These are phyloP conservation scores for Volucella inflata DNA, from an alignment of 2,888 invertebrate species.

Conservation along the genomic window DNA sequence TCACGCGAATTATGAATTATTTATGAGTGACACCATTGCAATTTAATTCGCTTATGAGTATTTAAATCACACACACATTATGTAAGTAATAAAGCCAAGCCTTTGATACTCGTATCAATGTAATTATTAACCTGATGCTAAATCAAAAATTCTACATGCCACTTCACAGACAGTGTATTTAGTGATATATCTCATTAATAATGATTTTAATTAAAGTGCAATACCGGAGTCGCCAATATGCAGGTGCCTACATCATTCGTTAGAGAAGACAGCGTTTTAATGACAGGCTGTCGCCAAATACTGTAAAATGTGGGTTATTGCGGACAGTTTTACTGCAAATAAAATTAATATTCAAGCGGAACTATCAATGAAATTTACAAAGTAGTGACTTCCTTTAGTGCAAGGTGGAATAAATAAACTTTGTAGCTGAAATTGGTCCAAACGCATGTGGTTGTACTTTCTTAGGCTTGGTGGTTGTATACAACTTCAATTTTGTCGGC, in stretches of 20 bases:
- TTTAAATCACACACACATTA: conserved; percentile 54
- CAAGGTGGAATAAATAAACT: neutral
- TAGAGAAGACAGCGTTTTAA: conserved; percentile 16
- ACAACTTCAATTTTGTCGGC: too few relatives aligned
- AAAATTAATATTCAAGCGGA: neutral
- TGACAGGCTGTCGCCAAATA: conserved; percentile 2
- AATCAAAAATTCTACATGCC: conserved; percentile 30
- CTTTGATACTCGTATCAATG: conserved; percentile 3
- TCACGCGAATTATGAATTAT: conserved; percentile 52
- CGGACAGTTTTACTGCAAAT: conserved; percentile 11
- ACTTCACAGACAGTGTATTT: neutral
- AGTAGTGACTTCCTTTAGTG: neutral
- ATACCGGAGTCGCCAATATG: neutral
- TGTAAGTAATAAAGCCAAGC: conserved; percentile 37
- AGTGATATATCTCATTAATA: conserved; percentile 24
- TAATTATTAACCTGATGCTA: conserved; percentile 11
- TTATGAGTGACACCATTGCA: conserved; percentile 39
- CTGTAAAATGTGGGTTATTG: conserved; percentile 39
- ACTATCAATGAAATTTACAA: neutral
- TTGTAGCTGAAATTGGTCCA: too few relatives aligned
- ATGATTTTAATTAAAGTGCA: conserved; percentile 48
- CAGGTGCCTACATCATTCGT: conserved; percentile 10
- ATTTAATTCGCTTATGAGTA: conserved; percentile 50
- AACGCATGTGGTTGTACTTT: too few relatives aligned
- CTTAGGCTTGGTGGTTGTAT: too few relatives aligned